A percentile compares a stretch with the other conserved stretches of the same genome.
Conservation (phyloP, 2,113 vertebrate genomes). For the Okapia johnstoni region DNA sequence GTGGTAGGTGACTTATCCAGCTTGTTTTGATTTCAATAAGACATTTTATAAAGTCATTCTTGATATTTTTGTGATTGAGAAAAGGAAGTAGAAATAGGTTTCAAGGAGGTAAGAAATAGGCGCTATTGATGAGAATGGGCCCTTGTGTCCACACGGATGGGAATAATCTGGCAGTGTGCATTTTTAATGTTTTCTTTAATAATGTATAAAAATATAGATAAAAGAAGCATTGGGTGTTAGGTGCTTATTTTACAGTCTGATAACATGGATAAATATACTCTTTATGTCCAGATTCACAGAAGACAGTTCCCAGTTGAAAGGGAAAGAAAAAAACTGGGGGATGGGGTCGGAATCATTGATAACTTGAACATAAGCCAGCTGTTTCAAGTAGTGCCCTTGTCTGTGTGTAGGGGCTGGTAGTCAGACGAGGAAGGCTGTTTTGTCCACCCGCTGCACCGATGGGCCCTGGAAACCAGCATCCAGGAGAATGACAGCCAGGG, state of each 20-base stretch:
- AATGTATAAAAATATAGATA: background rate
- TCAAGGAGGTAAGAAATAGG: background rate
- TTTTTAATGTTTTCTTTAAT: background rate
- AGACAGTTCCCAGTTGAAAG: background rate
- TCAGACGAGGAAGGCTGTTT: background rate
- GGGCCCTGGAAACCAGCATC: background rate
- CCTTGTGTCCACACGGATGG: background rate
- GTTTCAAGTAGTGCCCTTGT: background rate
- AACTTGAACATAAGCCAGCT: background rate
- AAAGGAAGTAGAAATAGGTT: background rate
- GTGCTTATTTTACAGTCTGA: background rate
- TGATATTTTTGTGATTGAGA: background rate
- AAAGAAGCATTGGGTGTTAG: background rate
- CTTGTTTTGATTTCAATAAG: background rate
- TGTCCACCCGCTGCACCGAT: fast-evolving
- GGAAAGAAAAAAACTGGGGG: fast-evolving
- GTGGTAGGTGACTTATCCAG: background rate
- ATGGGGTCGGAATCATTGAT: fast-evolving
- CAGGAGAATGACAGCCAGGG: background rate
- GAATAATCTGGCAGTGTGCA: background rate
- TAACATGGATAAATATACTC: background rate
- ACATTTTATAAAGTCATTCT: background rate
- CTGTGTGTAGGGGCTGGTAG: background rate
- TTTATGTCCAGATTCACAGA: background rate
- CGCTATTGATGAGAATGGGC: fast-evolving